Base-by-base conservation (phyloP, 2,797 vertebrate species). In the Euthynnus affinis region DNA sequence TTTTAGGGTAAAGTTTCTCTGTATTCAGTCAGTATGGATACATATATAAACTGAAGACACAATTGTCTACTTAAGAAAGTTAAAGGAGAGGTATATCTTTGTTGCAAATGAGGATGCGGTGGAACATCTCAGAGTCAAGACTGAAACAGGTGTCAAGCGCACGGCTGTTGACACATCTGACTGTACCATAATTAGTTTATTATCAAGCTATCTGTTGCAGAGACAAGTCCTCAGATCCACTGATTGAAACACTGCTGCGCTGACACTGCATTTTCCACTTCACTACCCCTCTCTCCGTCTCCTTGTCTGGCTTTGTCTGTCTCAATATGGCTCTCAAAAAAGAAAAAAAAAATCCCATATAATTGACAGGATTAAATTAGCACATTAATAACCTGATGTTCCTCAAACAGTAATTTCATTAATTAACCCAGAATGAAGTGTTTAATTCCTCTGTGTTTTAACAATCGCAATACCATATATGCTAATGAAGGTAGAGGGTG, bases 101-200 rank as follows among this genome's bases (percentile, higher is more conserved):
- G 15, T 74, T 32, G 14, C 10, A 65, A 74, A 32, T 48, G 9
- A 15, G 25, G 15, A 64, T 0, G 6, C 49, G 2, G 17, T 14
- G 20, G 32, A 60, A 34, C 7, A 27, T 48, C 48, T 76, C 51
- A 13, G n/a, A 25, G 20, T 37, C 0, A 6, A 57, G 57, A 63
- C 25, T 71, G 20, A 78, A 78, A 64, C 77, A 80, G 83, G 81
- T 86, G 83, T 84, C 42, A 70, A 66, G 76, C 13, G 20, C 73
- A 40, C 8, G 10, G 77, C 60, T 75, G 67, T 76, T 81, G 79
- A 83, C 57, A 75, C 10, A 8, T 85, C 76, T 66, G 69, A 80
- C 74, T 87, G 65, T 78, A 84, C 80, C 82, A 74, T 87, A 84
- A 87, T 90, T 83, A 66, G 78, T 88, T 87, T 81, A 84, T 88